Conservation (phyloP, 2,797 vertebrate genomes). For the Sebastes variabilis region DNA sequence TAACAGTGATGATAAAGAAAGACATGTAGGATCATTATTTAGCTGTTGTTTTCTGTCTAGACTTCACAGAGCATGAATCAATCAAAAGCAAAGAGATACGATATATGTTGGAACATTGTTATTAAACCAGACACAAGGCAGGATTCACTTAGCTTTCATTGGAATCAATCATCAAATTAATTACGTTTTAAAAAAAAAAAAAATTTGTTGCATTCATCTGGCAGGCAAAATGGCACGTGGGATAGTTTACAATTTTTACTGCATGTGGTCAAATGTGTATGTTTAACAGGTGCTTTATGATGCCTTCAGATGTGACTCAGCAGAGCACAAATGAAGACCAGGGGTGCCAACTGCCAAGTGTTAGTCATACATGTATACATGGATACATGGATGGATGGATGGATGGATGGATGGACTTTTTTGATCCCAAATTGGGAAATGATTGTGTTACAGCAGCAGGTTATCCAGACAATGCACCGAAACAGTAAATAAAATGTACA, state of each 20-base stretch:
- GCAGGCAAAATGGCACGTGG: background rate
- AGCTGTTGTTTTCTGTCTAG: slow-evolving; percentile 17
- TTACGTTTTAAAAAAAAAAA: background rate
- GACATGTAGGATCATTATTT: slow-evolving; percentile 18
- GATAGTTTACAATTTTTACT: background rate
- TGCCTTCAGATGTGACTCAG: background rate
- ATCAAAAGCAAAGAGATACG: slow-evolving; percentile 15
- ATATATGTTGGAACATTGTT: background rate
- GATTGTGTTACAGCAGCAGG: no score
- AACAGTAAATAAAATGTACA: no score
- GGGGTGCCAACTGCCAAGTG: background rate
- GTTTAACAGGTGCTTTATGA: background rate
- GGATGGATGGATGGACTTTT: no score
- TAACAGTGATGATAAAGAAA: slow-evolving; percentile 6
- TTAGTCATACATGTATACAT: background rate
- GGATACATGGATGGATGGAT: no score
- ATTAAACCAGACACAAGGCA: background rate
- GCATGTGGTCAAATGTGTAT: background rate
- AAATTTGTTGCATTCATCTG: background rate
- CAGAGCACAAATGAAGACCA: background rate
- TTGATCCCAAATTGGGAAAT: no score
- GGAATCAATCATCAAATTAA: background rate
- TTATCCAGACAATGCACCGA: no score
- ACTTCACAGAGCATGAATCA: slow-evolving; percentile 26
- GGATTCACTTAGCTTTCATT: background rate